Evolutionary conservation across 2,797 vertebrate species (phyloP), one percentile per base, ranked within the genome.

Genomic region (Lepilemur septentrionalis): DNA sequence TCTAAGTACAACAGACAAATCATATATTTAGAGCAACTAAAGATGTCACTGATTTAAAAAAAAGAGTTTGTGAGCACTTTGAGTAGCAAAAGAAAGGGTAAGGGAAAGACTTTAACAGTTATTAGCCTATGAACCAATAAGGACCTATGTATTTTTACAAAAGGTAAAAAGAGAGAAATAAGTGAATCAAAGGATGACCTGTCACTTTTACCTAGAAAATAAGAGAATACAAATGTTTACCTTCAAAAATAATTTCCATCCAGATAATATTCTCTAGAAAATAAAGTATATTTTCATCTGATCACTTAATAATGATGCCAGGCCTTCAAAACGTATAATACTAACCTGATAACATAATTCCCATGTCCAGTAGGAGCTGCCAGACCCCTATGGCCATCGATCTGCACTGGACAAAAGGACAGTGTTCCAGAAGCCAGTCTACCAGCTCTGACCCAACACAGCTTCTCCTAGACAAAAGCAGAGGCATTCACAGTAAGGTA

Each of bases 361-460:
- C 99, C 98, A 99, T 99, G 97, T 99, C 99, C 98, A 99, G 98
- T 84, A 99, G 99, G 92, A 99, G 99, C 98, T 99, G 99, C 99
- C 99, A 99, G 98, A 99, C 99, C 5, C 99, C 99, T 65, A 91
- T 98, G 78, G 99, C 99, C 93, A 99, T 99, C 76, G 99, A 99
- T 98, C 99, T 99, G 98, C 99, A 99, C 95, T 99, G 99, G 95
- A 99, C 99, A 46, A 99, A 99, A 96, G 99, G 98, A 80, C 99
- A 99, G 98, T 99, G 99, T 97, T 99, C 99, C 96, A 99, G 98
- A 92, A 99, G 99, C 99, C 99, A 99, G 98, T 99, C 99, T 43
- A 99, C 99, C 83, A 99, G 98, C 97, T 99, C 99, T 10, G 99
- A 99, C 17, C 99, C 99, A 95, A 99, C 99, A 95, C 99, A 99